These are phyloP conservation scores for Drosophila fuyamai DNA, from an alignment of 1,140 invertebrate genomes.

Conservation along the genomic window DNA sequence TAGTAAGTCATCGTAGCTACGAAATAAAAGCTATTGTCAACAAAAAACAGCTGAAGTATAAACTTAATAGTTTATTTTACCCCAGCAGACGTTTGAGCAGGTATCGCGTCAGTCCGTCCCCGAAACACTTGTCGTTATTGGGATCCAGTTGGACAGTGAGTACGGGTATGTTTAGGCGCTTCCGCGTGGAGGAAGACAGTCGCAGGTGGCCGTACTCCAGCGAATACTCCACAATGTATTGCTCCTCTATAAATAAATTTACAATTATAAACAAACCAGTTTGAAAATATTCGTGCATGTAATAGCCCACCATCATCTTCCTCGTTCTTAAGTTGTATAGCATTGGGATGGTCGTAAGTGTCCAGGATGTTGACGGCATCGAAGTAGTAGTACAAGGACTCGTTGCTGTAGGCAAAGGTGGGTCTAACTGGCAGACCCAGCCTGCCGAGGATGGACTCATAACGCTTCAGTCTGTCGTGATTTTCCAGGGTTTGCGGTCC, in stretches of 20 bases:
- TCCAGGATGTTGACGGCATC: slow-evolving; percentile 69
- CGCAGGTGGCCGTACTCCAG: slow-evolving; percentile 98
- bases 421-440: slow-evolving; percentile 58
- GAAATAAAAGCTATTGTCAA: slow-evolving; percentile 1
- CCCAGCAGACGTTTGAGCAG: slow-evolving; percentile 97
- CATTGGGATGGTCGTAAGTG: slow-evolving; percentile 62
- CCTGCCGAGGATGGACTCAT: slow-evolving; percentile 57
- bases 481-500: slow-evolving; percentile 75
- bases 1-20: slow-evolving; percentile 95
- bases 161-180: slow-evolving; percentile 95
- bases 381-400: slow-evolving; percentile 75
- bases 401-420: slow-evolving; percentile 65
- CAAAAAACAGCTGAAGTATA: background rate
- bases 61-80: slow-evolving; percentile 5
- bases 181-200: slow-evolving; percentile 92
- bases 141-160: slow-evolving; percentile 97
- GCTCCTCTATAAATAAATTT: slow-evolving; percentile 90
- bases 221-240: slow-evolving; percentile 99
- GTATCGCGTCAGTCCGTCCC: slow-evolving; percentile 95
- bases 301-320: slow-evolving; percentile 60
- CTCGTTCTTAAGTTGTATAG: slow-evolving; percentile 59
- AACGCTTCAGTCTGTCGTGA: slow-evolving; percentile 59
- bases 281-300: background rate
- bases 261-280: background rate
- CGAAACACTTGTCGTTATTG: slow-evolving; percentile 95